Conservation (phyloP, 2,888 invertebrate genomes). For the Acholoe squamosa region DNA sequence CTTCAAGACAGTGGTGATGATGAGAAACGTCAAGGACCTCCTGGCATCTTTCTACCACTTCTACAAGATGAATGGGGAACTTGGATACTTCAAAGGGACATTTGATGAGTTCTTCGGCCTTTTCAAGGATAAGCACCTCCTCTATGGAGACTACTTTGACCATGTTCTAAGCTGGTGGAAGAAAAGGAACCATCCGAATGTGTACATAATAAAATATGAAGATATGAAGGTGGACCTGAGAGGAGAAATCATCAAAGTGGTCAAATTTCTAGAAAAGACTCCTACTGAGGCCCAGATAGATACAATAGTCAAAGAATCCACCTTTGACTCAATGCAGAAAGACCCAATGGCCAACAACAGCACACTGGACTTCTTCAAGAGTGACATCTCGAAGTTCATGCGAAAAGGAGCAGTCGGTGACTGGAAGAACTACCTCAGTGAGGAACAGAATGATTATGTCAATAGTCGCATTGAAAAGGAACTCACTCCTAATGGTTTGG, state of each 20-base stretch:
- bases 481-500: too few relatives aligned
- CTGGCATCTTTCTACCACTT: constrained; percentile 37
- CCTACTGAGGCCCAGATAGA: background rate
- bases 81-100: background rate
- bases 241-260: background rate
- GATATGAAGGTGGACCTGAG: background rate
- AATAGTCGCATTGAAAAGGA: background rate
- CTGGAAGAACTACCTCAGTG: constrained; percentile 63
- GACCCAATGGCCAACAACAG: background rate
- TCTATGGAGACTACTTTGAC: constrained; percentile 39
- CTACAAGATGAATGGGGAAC: constrained; percentile 4
- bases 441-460: constrained; percentile 52
- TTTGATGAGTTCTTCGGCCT: constrained; percentile 33
- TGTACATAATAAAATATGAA: background rate
- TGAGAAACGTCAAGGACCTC: constrained; percentile 29
- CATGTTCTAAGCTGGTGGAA: constrained; percentile 25
- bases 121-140: background rate
- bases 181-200: background rate
- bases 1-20: background rate
- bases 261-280: background rate
- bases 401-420: constrained; percentile 61
- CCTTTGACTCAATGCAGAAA: background rate
- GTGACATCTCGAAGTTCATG: constrained; percentile 39
- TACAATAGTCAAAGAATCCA: background rate
- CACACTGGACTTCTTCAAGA: background rate